Base-by-base conservation (phyloP, 2,888 invertebrate species). In the Pristionchus fissidentatus region DNA sequence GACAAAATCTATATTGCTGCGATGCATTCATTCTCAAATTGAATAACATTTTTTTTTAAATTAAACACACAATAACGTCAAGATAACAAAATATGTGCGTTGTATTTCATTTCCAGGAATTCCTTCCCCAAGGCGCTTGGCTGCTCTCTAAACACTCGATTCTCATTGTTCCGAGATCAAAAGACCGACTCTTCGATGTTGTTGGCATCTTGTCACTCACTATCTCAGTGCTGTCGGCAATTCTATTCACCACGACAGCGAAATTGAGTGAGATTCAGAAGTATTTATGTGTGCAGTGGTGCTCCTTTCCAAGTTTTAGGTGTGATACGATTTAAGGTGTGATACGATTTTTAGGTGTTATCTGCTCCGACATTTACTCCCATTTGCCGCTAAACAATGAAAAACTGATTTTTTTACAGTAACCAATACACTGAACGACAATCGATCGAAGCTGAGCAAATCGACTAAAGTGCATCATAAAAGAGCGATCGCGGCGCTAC, bases 371-470 rank as follows among this genome's bases (percentile, higher is more conserved):
- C n/a, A n/a, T n/a, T n/a, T n/a, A n/a, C n/a, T n/a, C n/a, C n/a
- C n/a, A n/a, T n/a, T n/a, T n/a, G n/a, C n/a, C n/a, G n/a, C n/a
- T n/a, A n/a, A n/a, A n/a, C n/a, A n/a, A n/a, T n/a, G n/a, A n/a
- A n/a, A n/a, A n/a, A n/a, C n/a, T n/a, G n/a, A n/a, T n/a, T n/a
- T 22, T n/a, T n/a, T 66, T 66, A 66, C 13, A 66, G 66, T 32
- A 3, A 66, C 38, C 4, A 66, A 66, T 7, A 66, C 66, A 13
- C 35, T 66, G 32, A 66, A 66, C 32, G 66, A 66, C 35, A 66
- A 38, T 66, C 66, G 66, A 66, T 66, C 66, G 66, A 66, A 32
- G 38, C 32, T 66, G 26, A 66, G 66, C 38, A 66, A 38, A 19
- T 32, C 66, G 3, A 66, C 32, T 7, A 66, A 66, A 22, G 38